Evolutionary conservation across 2,797 vertebrate species (phyloP), one percentile per base, ranked within the genome.

Genomic region (Sphenopsis melanotis): DNA sequence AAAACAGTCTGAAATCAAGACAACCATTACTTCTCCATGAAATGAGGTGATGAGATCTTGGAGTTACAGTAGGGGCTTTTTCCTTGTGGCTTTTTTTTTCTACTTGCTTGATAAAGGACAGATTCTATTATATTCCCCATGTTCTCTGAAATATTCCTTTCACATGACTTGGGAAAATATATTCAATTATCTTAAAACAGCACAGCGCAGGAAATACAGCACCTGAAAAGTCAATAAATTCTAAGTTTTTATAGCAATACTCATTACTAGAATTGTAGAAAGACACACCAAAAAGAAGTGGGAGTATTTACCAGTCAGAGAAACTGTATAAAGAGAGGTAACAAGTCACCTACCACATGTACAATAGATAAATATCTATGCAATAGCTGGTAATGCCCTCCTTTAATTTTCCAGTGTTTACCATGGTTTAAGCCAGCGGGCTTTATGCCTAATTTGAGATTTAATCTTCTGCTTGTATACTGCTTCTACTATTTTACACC

Each of bases 11-110:
- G 41, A 82, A 89, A 87, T 26, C 18, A 39, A 13, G 14, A 81
- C 22, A 37, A 64, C 15, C 7, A 56, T 26, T 65, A 65, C 39
- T 29, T 30, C 24, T 57, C 39, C 32, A 24, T n/a, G 21, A 66
- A 77, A 29, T 0, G 0, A 82, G 16, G 10, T 4, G 6, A 29
- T 6, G 27, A 90, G 10, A 39, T 60, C 9, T 41, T 74, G 15
- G 22, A 78, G 10, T 24, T 69, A 50, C 5, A 59, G 39, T 1
- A 34, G 5, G 5, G 20, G 0, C 6, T 30, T 68, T 15, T 30
- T 1, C 23, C 24, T 13, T 6, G 1, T 11, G 4, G 4, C 12
- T 23, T 44, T 21, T 20, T 3, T 30, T 47, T n/a, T 23, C 24
- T 1, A 46, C 9, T 77, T 57, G 8, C 3, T 78, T 12, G 53